Base-by-base conservation (phyloP, 2,888 invertebrate species). In the Loripinus fragilis region DNA sequence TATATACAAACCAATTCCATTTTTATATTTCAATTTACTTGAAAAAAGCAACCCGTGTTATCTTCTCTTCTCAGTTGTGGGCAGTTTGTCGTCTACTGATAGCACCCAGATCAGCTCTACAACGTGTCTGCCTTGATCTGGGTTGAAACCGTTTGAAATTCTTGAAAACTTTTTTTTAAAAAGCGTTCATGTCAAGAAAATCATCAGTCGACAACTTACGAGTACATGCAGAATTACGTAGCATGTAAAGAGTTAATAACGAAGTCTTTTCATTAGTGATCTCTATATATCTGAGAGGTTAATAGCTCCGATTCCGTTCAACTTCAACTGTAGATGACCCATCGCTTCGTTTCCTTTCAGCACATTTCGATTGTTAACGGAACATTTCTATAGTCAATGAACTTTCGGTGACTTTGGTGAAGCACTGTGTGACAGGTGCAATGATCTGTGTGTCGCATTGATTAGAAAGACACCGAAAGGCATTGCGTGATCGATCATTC, bases 291-390 rank as follows among this genome's bases (percentile, higher is more conserved):
- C 5, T 20, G 48, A 20, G 25, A 25, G 52, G 52, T 52, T 52
- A 52, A 52, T 52, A 52, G 52, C 52, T 45, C 45, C 20, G 45
- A 20, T 45, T 45, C 45, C 45, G 45, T 45, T 45, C 45, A 45
- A 17, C 25, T 52, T 25, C 52, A 20, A 10, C 25, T 52, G 52
- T 25, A 8, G 52, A 8, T 52, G 52, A 52, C 52, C 52, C 10
- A 52, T 52, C 52, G 52, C 20, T 52, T 23, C 25, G 23, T 8
- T 52, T 52, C 25, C 52, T 52, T 25, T 52, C 52, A 25, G 12
- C 25, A n/a, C 23, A 52, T 52, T 52, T 8, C 25, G 52, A 52
- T 52, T 25, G 25, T 52, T 23, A 52, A 52, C n/a, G 25, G 52
- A 25, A 52, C 52, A 52, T 23, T 25, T 25, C 12, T 2, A 12